Percentiles rank a stretch among this genome's conserved stretches.
These are phyloP conservation scores for Hypomecis atomaria DNA, from an alignment of 2,888 invertebrate species.

Conservation along the genomic window DNA sequence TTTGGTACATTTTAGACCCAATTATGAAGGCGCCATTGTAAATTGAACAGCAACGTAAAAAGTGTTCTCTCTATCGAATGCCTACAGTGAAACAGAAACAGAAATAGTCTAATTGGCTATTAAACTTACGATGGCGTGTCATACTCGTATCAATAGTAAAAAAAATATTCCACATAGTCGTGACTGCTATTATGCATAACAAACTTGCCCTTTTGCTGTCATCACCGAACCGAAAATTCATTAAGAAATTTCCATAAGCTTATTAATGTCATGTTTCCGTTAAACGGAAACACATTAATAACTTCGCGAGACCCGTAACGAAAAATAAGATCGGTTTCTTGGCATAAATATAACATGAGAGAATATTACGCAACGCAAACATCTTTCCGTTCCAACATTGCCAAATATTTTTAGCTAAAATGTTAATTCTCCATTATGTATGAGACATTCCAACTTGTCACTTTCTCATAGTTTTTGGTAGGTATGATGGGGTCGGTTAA, in stretches of 20 bases:
- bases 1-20: no score
- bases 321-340: conserved; percentile 4
- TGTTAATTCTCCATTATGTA: conserved; percentile 5
- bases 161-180: no score
- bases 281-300: conserved; percentile 14
- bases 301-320: conserved; percentile 1
- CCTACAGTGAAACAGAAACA: no score
- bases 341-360: conserved; percentile 18
- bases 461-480: conserved; percentile 4
- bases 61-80: no score
- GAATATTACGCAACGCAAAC: neutral
- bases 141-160: no score
- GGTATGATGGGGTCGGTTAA: neutral
- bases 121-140: no score
- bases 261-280: conserved; percentile 1
- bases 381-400: conserved; percentile 2
- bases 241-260: conserved; percentile 7
- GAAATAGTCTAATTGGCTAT: no score
- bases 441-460: neutral
- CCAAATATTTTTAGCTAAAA: conserved; percentile 16
- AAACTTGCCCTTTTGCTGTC: neutral
- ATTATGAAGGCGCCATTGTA: no score
- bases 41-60: no score
- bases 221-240: conserved; percentile 1
- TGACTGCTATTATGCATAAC: no score